A percentile compares a stretch with the other conserved stretches of the same genome.
These are phyloP conservation scores for Sisyra terminalis DNA, from an alignment of 2,888 invertebrate species.

Conservation along the genomic window DNA sequence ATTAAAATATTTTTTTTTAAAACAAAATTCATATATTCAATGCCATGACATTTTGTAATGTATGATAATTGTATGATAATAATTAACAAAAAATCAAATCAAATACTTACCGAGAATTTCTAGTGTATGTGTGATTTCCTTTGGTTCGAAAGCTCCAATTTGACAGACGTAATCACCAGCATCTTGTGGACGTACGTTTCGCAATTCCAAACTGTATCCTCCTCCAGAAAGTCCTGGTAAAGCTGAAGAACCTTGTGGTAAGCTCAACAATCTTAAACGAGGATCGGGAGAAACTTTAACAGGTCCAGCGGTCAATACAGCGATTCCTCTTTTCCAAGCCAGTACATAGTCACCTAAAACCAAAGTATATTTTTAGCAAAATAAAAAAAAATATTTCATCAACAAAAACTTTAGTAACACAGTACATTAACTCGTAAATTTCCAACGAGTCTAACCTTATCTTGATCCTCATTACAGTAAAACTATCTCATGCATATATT, in stretches of 20 bases:
- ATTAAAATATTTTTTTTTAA: too few species aligned
- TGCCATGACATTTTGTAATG: too few species aligned
- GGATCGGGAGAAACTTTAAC: conserved; percentile 33
- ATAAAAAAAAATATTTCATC: too few species aligned
- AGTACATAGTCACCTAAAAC: conserved; percentile 29
- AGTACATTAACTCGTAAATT: too few species aligned
- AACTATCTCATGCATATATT: too few species aligned
- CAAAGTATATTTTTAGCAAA: conserved; percentile 7
- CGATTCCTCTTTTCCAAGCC: conserved; percentile 33
- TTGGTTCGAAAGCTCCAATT: conserved; percentile 29
- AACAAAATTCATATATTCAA: too few species aligned
- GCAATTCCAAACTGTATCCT: conserved; percentile 32
- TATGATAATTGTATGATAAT: too few species aligned
- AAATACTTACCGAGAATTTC: conserved; percentile 28
- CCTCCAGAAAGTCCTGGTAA: conserved; percentile 24
- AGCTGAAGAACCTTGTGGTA: conserved; percentile 18
- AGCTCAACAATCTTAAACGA: conserved; percentile 25
- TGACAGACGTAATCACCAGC: conserved; percentile 38
- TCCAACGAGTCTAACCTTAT: too few species aligned
- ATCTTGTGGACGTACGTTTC: conserved; percentile 30
- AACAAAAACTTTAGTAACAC: too few species aligned
- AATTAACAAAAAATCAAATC: too few species aligned
- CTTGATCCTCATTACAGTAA: too few species aligned
- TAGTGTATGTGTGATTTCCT: conserved; percentile 33
- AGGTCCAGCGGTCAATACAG: conserved; percentile 32